A percentile compares a stretch with the other conserved stretches of the same genome.
These are phyloP conservation scores for Andrena cerasifolii DNA, from an alignment of 1,140 invertebrate genomes.

Conservation along the genomic window DNA sequence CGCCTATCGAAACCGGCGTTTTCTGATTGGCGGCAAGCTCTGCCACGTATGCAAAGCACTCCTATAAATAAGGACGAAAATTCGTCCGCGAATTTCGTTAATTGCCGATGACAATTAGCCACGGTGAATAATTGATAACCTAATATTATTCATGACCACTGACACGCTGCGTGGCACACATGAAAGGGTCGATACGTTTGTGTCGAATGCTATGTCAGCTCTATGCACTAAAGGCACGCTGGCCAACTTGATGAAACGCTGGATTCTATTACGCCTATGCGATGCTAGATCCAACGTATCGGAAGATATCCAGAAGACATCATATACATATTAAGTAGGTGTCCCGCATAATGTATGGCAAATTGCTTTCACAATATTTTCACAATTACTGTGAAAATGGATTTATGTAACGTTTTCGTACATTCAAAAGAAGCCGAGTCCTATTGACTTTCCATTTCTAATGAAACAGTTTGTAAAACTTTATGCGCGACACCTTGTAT, in stretches of 20 bases:
- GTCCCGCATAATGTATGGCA: neutral
- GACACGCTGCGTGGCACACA: neutral
- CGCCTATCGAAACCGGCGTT: constrained; percentile 69
- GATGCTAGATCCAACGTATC: too few species aligned
- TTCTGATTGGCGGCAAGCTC: constrained; percentile 64
- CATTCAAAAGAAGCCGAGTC: too few species aligned
- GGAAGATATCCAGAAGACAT: too few species aligned
- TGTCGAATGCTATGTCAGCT: constrained; percentile 15
- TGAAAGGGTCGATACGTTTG: constrained; percentile 16
- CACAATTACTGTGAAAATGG: too few species aligned
- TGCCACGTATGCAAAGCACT: constrained; percentile 75
- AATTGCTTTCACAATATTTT: neutral
- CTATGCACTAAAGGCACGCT: neutral
- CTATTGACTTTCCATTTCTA: too few species aligned
- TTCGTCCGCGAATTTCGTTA: constrained; percentile 20
- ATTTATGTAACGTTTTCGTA: too few species aligned
- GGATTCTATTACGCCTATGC: neutral
- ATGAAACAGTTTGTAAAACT: too few species aligned
- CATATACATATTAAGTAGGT: neutral
- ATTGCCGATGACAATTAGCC: constrained; percentile 40
- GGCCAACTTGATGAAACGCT: constrained; percentile 25
- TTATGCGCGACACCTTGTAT: too few species aligned
- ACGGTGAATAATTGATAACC: constrained; percentile 30
- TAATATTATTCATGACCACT: constrained; percentile 46
- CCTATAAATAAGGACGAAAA: constrained; percentile 17